These are phyloP conservation scores for Chloroceryle amazona DNA, from an alignment of 2,797 vertebrate genomes.

Conservation along the genomic window DNA sequence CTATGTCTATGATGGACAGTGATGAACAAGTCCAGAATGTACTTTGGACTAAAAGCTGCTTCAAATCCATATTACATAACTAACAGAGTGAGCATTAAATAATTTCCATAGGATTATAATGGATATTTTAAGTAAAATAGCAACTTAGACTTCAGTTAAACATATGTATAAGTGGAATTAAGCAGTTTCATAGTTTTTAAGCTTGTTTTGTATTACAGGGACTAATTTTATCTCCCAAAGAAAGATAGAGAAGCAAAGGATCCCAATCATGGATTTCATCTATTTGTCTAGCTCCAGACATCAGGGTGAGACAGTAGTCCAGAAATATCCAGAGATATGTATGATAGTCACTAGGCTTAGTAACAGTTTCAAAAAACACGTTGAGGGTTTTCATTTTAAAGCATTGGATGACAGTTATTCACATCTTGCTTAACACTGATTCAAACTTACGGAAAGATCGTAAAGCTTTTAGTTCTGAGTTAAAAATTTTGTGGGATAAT, in stretches of 20 bases:
- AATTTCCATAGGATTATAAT: background rate
- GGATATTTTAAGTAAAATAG: background rate
- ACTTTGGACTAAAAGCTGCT: background rate
- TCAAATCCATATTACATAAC: background rate
- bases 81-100: background rate
- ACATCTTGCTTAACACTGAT: background rate
- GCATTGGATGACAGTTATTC: background rate
- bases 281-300: background rate
- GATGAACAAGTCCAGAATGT: background rate
- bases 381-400: background rate
- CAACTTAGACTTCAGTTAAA: background rate
- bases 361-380: fast-evolving
- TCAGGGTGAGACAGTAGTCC: background rate
- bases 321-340: background rate
- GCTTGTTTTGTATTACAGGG: background rate
- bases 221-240: background rate
- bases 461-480: background rate
- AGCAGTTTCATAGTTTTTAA: background rate
- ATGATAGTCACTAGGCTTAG: background rate
- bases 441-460: background rate
- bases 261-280: background rate
- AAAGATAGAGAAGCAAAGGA: background rate
- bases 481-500: background rate
- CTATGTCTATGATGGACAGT: background rate
- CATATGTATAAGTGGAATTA: background rate